Base-by-base conservation (phyloP, 2,113 vertebrate genomes). In the Hypocryptadius cinnamomeus region DNA sequence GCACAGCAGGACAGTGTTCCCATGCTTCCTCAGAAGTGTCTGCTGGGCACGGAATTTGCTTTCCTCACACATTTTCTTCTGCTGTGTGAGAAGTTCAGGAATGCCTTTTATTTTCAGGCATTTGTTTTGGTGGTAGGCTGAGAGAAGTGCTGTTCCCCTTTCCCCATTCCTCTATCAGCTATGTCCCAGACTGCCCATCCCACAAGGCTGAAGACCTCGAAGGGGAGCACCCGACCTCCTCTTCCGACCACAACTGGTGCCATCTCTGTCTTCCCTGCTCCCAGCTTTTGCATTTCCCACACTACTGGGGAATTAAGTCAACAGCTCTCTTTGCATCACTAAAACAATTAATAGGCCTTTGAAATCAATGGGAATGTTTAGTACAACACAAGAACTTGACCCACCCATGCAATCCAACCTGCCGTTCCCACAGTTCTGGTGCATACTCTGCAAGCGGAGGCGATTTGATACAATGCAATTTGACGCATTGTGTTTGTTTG, bases 401-500 rank as follows among this genome's bases (percentile, higher is more conserved):
- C 54, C 3, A 1, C 35, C 16, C 8, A 0, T 68, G 68, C 35
- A 50, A 35, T 39, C 51, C 2, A 2, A 33, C 14, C 11, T 47
- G 44, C 30, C 3, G 9, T 56, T 47, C 47, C 35, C 0, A 1
- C 20, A 25, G 56, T 44, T 61, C 76, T 53, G n/a, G 18, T 44
- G 66, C 4, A 3, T 20, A 51, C 31, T 19, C 0, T 0, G 5
- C 1, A 2, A 70, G 60, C 0, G 0, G 31, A 45, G 40, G 40
- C 0, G 0, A 81, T 79, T 45, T 27, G 57, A n/a, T 37, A 23
- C 57, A 79, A 51, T 15, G 45, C 28, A 66, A 35, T 76, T 70
- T 48, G 24, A 37, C 1, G 3, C 39, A 45, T 8, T 82, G 22
- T 70, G n/a, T 77, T 83, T 90, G 24, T 74, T 21, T 57, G 47